Base-by-base conservation (phyloP, 2,797 vertebrate species). In the Sus cebifrons region DNA sequence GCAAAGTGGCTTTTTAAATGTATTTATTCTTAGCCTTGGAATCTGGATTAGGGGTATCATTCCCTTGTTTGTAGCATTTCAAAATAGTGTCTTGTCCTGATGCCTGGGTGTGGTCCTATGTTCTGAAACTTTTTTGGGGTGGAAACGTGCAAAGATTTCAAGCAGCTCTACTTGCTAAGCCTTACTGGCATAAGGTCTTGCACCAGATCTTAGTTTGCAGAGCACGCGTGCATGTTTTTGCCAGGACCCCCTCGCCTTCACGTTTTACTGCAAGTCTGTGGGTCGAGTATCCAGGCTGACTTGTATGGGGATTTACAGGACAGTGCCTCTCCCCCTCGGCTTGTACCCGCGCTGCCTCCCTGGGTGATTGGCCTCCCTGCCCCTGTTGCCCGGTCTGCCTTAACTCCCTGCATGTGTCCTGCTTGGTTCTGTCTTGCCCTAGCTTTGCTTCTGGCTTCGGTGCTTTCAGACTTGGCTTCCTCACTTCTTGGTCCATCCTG, bases 41-140 rank as follows among this genome's bases (percentile, higher is more conserved):
- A 56, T 36, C 73, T 27, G 10, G 84, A 10, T 86, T 54, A 52
- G 68, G 18, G 44, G 1, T 18, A 36, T 89, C 60, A 65, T 78
- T 89, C 73, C 73, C 25, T 36, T 36, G 17, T 82, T 60, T 78
- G 67, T 52, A 77, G 70, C 27, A 5, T 94, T 94, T 85, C 70
- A 32, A 86, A 94, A 20, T 67, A 64, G 68, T 0, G 0, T 58
- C 29, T 83, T 54, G 58, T 70, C 27, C 27, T 36, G 54, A 65
- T 16, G 18, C 64, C 1, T 13, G 81, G 78, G 62, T 4, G 21
- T 56, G 49, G 62, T 64, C 49, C 6, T 27, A 3, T 29, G 32
- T 79, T 65, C 65, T 77, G 62, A 56, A 40, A 86, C 81, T 86
- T 88, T 94, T 94, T 79, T 20, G 32, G 84, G 87, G 77, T 77